phyloP scores from a whole-genome alignment of 2,113 vertebrate species.

The Psilopogon haemacephalus region DNA sequence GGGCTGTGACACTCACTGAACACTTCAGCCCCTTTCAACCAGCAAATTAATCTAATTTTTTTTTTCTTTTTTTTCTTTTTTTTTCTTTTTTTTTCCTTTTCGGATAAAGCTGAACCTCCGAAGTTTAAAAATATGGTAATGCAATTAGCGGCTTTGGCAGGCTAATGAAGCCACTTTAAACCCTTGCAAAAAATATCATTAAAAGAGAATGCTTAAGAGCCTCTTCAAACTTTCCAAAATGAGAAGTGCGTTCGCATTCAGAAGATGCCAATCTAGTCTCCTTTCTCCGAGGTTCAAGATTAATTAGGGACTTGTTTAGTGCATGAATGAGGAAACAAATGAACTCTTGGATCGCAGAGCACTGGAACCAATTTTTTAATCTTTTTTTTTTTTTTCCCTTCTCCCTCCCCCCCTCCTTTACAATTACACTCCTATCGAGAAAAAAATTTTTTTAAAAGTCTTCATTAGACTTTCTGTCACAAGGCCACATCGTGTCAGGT shows the following conservation, averaged over 20 bases:
- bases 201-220: conserved; percentile 72
- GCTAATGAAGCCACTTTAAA: conserved; percentile 73
- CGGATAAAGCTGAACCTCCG: neutral
- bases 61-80: neutral
- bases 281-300: conserved; percentile 76
- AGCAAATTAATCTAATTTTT: neutral
- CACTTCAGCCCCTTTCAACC: neutral
- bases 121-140: conserved; percentile 81
- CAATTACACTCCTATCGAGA: conserved; percentile 74
- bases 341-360: conserved; percentile 71
- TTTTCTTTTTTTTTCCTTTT: neutral
- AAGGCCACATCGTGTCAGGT: conserved; percentile 45
- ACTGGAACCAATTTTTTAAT: conserved; percentile 75
- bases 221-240: conserved; percentile 79
- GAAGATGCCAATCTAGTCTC: conserved; percentile 72
- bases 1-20: neutral
- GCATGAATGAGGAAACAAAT: conserved; percentile 75
- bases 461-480: conserved; percentile 71
- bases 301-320: conserved; percentile 80
- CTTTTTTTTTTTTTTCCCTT: conserved; percentile 22
- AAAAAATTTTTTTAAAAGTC: no score
- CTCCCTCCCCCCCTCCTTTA: neutral
- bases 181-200: conserved; percentile 70
- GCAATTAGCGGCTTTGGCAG: conserved; percentile 75
- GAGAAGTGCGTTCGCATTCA: conserved; percentile 69